Conservation (phyloP, 2,888 invertebrate genomes). For the Nymphalis urticae region DNA sequence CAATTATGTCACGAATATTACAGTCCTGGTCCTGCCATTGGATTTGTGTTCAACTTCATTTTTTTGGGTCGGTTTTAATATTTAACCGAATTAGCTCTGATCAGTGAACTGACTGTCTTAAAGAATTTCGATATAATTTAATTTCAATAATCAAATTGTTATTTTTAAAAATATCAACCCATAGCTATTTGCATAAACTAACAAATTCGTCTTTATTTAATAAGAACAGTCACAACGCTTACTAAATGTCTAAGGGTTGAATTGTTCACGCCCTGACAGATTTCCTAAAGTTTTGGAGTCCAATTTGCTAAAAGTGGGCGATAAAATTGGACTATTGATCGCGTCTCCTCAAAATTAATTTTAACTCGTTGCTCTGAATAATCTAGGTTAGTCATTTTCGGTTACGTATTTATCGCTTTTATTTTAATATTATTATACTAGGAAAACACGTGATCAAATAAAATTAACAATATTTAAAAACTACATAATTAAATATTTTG, state of each 20-base stretch:
- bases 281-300: slow-evolving; percentile 12
- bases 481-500: too few species aligned
- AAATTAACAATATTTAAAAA: too few species aligned
- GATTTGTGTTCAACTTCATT: too few species aligned
- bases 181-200: slow-evolving; percentile 15
- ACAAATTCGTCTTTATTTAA: slow-evolving; percentile 8
- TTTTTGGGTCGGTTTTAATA: too few species aligned
- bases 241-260: slow-evolving; percentile 17
- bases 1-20: too few species aligned
- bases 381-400: slow-evolving; percentile 12
- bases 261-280: slow-evolving; percentile 16
- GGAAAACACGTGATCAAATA: too few species aligned
- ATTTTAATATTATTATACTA: neutral
- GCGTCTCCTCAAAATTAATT: slow-evolving; percentile 22
- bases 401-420: neutral
- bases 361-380: slow-evolving; percentile 13
- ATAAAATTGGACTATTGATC: slow-evolving; percentile 30
- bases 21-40: too few species aligned
- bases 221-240: slow-evolving; percentile 6
- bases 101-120: too few species aligned
- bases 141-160: neutral
- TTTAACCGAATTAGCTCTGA: too few species aligned
- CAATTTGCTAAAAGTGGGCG: slow-evolving; percentile 20
- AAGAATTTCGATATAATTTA: neutral
- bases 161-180: slow-evolving; percentile 1